phyloP scores from a whole-genome alignment of 2,888 invertebrate genomes.

The Clistopyga incitator region DNA sequence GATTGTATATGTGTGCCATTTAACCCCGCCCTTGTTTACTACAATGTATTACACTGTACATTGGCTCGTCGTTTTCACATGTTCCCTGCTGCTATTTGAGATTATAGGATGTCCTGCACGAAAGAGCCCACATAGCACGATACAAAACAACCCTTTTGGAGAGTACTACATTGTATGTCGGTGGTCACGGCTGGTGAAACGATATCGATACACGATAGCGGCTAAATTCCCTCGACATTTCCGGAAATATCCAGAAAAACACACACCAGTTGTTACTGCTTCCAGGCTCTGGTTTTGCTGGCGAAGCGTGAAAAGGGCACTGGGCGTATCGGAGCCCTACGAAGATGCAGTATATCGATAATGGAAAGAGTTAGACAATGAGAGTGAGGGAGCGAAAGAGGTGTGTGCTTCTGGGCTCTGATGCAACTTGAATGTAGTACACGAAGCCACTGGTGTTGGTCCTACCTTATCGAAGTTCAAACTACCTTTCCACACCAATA shows the following conservation, averaged over 20 bases:
- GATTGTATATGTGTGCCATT: not conserved
- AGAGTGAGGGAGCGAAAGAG: conserved; percentile 10
- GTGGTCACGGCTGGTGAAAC: conserved; percentile 23
- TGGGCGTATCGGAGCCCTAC: conserved; percentile 26
- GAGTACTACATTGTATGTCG: conserved; percentile 1
- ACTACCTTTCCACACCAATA: conserved; percentile 64
- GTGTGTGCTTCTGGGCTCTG: conserved; percentile 23
- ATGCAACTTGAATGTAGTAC: conserved; percentile 25
- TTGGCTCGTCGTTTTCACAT: conserved; percentile 8
- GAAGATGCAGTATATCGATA: conserved; percentile 12
- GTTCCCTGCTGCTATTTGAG: conserved; percentile 24
- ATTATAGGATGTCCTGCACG: conserved; percentile 41
- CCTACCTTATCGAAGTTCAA: conserved; percentile 57
- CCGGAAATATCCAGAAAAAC: conserved; percentile 62
- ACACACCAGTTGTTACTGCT: conserved; percentile 59
- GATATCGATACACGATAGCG: conserved; percentile 60
- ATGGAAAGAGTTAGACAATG: conserved; percentile 34
- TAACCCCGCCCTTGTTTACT: not conserved
- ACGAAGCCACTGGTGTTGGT: conserved; percentile 16
- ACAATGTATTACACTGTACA: conserved; percentile 3
- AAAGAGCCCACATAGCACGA: conserved; percentile 35
- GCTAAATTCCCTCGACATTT: conserved; percentile 63
- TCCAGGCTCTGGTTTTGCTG: conserved; percentile 43
- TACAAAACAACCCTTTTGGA: conserved; percentile 47
- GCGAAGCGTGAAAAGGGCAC: conserved; percentile 54